phyloP scores from a whole-genome alignment of 2,888 invertebrate genomes.

The Chaetoderma sp. region DNA sequence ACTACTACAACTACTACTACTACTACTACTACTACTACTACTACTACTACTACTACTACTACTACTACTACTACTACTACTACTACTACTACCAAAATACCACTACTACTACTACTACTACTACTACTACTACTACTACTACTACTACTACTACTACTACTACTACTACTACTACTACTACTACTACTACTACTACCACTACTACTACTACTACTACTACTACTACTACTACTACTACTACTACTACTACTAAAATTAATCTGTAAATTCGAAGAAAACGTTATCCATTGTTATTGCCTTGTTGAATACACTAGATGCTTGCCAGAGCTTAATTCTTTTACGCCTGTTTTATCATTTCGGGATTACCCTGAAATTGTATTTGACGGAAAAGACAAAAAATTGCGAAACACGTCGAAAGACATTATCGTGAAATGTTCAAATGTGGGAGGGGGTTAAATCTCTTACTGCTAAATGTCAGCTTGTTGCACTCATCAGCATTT shows the following conservation, averaged over 20 bases:
- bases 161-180: not conserved
- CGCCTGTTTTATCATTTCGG: too few species aligned
- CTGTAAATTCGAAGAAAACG: too few species aligned
- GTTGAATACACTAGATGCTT: too few species aligned
- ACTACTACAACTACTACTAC: not conserved
- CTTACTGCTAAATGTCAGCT: too few species aligned
- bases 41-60: conserved; percentile 3
- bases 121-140: conserved; percentile 13
- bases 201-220: not conserved
- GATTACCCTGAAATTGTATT: too few species aligned
- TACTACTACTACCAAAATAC: not conserved
- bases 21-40: not conserved
- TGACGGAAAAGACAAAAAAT: too few species aligned
- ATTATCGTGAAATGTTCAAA: too few species aligned
- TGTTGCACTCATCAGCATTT: too few species aligned
- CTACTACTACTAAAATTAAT: not conserved
- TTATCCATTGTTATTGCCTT: too few species aligned
- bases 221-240: not conserved
- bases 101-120: conserved; percentile 8
- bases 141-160: conserved; percentile 10
- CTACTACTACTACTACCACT: conserved; percentile 5
- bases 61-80: conserved; percentile 4
- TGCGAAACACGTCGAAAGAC: too few species aligned
- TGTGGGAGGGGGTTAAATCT: too few species aligned
- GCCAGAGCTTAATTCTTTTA: too few species aligned